phyloP scores from a whole-genome alignment of 2,113 vertebrate species.

The Otocyon megalotis region DNA sequence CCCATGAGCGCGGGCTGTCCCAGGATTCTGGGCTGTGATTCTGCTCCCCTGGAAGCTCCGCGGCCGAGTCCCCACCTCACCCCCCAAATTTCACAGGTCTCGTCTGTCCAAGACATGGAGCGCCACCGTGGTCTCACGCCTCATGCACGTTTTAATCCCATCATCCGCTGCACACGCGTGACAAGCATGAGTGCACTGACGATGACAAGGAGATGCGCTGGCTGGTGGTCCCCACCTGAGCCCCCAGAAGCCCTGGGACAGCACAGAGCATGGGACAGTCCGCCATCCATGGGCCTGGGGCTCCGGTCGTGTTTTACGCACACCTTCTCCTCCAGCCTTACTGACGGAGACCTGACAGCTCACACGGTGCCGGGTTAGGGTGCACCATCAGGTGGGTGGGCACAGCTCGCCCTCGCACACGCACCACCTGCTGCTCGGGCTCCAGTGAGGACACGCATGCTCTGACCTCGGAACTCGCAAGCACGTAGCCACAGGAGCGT shows the following conservation, averaged over 20 bases:
- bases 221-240: not conserved
- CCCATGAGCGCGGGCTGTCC: rapidly evolving
- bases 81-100: not conserved
- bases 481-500: too few relatives aligned
- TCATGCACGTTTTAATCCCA: not conserved
- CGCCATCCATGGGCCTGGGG: not conserved
- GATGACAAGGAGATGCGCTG: not conserved
- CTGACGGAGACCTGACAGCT: not conserved
- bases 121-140: too few relatives aligned
- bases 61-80: not conserved
- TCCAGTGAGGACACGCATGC: too few relatives aligned
- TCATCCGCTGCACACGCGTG: rapidly evolving
- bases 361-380: rapidly evolving
- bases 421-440: too few relatives aligned
- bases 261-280: not conserved
- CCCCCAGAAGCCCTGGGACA: not conserved
- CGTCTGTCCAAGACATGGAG: not conserved
- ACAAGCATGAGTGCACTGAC: not conserved
- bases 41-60: rapidly evolving
- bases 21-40: rapidly evolving
- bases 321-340: not conserved
- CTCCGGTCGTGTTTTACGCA: not conserved
- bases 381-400: not conserved
- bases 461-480: too few relatives aligned
- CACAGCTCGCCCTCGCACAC: too few relatives aligned